Conservation (phyloP, 2,797 vertebrate species). For the Eremophila alpestris region DNA sequence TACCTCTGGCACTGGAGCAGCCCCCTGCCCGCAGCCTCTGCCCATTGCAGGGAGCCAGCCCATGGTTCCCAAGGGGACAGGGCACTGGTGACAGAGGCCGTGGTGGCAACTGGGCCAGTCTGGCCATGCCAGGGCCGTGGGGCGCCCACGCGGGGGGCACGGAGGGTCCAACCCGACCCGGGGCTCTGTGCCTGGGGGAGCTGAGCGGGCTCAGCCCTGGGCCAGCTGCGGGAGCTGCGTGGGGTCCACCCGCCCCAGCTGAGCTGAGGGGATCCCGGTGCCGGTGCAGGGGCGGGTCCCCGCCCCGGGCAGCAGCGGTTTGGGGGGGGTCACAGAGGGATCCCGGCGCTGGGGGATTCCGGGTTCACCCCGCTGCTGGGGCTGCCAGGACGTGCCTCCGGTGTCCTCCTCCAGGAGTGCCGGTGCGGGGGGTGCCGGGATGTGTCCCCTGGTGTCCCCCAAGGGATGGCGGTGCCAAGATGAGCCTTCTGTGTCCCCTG, state of each 20-base stretch:
- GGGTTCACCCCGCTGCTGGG: too few species aligned
- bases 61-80: rapidly evolving
- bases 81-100: rapidly evolving
- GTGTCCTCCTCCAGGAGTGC: background rate
- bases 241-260: rapidly evolving
- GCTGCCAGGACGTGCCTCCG: background rate
- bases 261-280: too few species aligned
- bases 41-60: rapidly evolving
- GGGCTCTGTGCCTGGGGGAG: background rate
- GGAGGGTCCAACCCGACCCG: rapidly evolving
- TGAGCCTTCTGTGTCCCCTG: background rate
- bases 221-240: too few species aligned
- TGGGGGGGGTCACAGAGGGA: background rate
- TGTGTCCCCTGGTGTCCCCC: background rate
- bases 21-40: background rate
- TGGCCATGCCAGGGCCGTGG: rapidly evolving
- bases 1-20: background rate
- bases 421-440: background rate
- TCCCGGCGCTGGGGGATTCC: rapidly evolving
- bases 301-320: background rate
- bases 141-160: background rate
- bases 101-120: rapidly evolving
- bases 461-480: background rate
- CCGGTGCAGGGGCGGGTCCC: background rate
- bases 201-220: background rate